A percentile compares a stretch with the other conserved stretches of the same genome.
Evolutionary conservation across 2,888 invertebrate genomes (phyloP).

Genomic region (Clistopyga incitator): DNA sequence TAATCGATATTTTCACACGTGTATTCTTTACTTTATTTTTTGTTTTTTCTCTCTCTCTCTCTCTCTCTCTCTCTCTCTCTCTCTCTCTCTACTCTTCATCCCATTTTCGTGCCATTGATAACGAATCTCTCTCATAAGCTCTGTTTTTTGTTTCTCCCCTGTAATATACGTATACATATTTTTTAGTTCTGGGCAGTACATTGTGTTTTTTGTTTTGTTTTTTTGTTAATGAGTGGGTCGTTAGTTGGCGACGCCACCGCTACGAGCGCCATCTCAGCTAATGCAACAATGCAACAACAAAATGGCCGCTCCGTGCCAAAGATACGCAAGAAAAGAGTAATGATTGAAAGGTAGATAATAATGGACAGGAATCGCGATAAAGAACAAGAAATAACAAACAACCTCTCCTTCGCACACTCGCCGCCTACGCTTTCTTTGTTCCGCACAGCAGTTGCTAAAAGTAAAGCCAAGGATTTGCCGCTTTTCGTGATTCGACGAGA

Average conservation of each 20-base stretch:
- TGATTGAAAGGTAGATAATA: background rate
- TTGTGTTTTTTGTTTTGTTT: background rate
- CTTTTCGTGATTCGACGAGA: background rate
- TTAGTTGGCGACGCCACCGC: constrained; percentile 13
- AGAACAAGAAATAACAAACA: background rate
- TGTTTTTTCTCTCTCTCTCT: constrained; percentile 2
- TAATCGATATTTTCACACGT: constrained; percentile 57
- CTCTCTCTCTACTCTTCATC: constrained; percentile 17
- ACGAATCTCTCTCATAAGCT: constrained; percentile 28
- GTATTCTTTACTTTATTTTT: constrained; percentile 40
- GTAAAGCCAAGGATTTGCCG: constrained; percentile 13
- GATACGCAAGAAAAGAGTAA: constrained; percentile 11
- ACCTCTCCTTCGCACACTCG: constrained; percentile 14
- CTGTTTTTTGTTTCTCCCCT: constrained; percentile 20
- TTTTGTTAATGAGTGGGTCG: background rate
- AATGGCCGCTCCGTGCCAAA: constrained; percentile 59
- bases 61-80: background rate
- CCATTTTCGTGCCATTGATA: constrained; percentile 61
- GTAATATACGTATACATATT: constrained; percentile 55
- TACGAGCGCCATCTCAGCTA: constrained; percentile 15
- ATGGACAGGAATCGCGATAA: background rate
- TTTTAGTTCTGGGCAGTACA: constrained; percentile 11
- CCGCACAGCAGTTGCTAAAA: constrained; percentile 15
- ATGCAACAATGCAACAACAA: constrained; percentile 8
- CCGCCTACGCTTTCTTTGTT: constrained; percentile 39